Evolutionary conservation across 2,797 vertebrate species (phyloP).

Genomic region (Phataginus tetradactyla): DNA sequence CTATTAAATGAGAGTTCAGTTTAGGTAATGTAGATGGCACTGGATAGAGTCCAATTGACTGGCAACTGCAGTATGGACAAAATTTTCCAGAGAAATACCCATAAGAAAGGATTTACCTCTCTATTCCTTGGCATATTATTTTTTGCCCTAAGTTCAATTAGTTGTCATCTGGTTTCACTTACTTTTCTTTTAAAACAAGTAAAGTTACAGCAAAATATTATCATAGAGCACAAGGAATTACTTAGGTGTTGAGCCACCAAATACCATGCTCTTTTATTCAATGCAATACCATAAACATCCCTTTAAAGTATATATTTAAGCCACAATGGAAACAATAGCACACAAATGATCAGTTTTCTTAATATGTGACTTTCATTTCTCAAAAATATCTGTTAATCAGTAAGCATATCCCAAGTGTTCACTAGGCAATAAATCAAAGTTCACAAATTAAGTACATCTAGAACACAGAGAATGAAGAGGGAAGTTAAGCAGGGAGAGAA

Average conservation of each 20-base stretch:
- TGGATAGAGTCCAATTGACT: slow-evolving; percentile 17
- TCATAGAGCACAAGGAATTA: slow-evolving; percentile 15
- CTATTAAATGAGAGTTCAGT: slow-evolving; percentile 45
- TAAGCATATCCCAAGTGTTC: neutral
- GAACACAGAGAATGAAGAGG: neutral
- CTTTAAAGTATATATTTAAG: neutral
- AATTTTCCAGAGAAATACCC: slow-evolving; percentile 28
- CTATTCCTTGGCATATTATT: neutral
- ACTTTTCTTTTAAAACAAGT: slow-evolving; percentile 61
- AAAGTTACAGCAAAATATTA: slow-evolving; percentile 35
- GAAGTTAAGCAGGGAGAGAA: neutral
- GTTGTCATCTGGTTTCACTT: neutral
- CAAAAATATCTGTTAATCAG: slow-evolving; percentile 18
- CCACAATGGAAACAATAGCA: neutral
- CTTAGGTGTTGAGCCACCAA: neutral
- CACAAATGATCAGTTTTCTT: neutral
- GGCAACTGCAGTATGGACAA: neutral
- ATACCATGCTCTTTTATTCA: neutral
- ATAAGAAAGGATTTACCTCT: slow-evolving; percentile 40
- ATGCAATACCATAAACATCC: neutral
- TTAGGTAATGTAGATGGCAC: slow-evolving; percentile 2
- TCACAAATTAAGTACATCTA: neutral
- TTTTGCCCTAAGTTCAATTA: slow-evolving; percentile 49
- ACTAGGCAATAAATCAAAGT: slow-evolving; percentile 14
- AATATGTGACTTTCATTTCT: slow-evolving; percentile 21